A percentile compares a stretch with the other conserved stretches of the same genome.
Conservation (phyloP, 92 coral and sea anemone species). For the Metridium senile region DNA sequence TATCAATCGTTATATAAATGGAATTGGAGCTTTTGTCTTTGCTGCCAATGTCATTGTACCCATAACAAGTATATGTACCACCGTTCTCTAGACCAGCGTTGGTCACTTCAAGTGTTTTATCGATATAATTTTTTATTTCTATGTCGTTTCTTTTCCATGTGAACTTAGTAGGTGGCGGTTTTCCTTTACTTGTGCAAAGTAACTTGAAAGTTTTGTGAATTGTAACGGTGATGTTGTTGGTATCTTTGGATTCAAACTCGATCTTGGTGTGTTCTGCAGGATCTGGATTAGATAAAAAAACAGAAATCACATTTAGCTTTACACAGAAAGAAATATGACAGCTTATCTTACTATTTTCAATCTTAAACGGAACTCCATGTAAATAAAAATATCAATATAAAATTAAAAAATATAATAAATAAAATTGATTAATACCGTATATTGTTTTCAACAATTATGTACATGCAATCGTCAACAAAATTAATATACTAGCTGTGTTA, state of each 20-base stretch:
- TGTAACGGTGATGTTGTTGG: not conserved
- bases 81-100: slow-evolving; percentile 27
- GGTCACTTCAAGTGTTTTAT: slow-evolving; percentile 23
- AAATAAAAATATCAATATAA: no score
- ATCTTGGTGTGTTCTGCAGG: slow-evolving; percentile 13
- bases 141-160: slow-evolving; percentile 36
- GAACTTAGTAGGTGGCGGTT: slow-evolving; percentile 30
- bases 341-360: no score
- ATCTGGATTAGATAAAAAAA: slow-evolving; percentile 1
- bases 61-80: slow-evolving; percentile 46
- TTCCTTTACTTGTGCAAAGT: slow-evolving; percentile 32
- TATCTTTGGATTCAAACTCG: not conserved
- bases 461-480: no score
- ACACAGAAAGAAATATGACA: no score
- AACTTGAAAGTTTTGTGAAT: slow-evolving; percentile 13
- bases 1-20: not conserved
- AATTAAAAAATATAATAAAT: no score
- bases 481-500: no score
- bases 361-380: no score
- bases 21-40: slow-evolving; percentile 8
- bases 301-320: not conserved
- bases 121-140: not conserved
- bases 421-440: no score
- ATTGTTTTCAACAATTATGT: no score
- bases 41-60: slow-evolving; percentile 8